Evolutionary conservation across 2,113 vertebrate genomes (phyloP), one percentile per base, ranked within the genome.

Genomic region (Athene cunicularia): DNA sequence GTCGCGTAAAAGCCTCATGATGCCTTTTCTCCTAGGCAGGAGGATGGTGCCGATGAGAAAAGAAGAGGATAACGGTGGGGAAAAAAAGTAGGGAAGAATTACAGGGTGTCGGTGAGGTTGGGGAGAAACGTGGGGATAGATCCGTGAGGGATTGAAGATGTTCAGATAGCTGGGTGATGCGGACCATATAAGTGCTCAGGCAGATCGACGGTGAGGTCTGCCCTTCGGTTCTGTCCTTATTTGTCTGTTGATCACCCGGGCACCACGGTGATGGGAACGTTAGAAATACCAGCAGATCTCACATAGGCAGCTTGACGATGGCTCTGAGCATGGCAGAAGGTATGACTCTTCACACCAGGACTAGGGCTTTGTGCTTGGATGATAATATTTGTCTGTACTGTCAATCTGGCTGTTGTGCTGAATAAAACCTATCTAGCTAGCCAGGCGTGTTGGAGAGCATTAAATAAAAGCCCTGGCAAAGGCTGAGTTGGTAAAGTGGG

Each of bases 241-340:
- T 97, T 97, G 96, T 97, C 91, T 2, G 84, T 97, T 82, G 93
- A 70, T 88, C 3, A 45, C 89, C 87, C 4, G 52, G 81, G 89
- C 88, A 95, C 93, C 80, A 64, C 87, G 6, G 88, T 86, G 93
- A 86, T 95, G 92, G 85, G 90, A 85, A 67, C 59, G 63, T 95
- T 94, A 60, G 92, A 88, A 96, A 95, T 94, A 56, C 88, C 90
- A 86, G 85, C 71, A 94, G 89, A 93, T 97, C 93, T 96, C 93
- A 85, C 64, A 75, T 94, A 91, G 95, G 93, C 95, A 97, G 95
- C 94, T 82, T 91, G 88, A 59, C 43, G 67, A 68, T 86, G 85
- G 47, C 86, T 96, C 73, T 83, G 85, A 71, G 72, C 68, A 52
- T 33, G 88, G 85, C 91, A 95, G 90, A 76, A 93, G 88, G 93